Conservation (phyloP, 2,797 vertebrate genomes). For the Phyllotis vaccarum region DNA sequence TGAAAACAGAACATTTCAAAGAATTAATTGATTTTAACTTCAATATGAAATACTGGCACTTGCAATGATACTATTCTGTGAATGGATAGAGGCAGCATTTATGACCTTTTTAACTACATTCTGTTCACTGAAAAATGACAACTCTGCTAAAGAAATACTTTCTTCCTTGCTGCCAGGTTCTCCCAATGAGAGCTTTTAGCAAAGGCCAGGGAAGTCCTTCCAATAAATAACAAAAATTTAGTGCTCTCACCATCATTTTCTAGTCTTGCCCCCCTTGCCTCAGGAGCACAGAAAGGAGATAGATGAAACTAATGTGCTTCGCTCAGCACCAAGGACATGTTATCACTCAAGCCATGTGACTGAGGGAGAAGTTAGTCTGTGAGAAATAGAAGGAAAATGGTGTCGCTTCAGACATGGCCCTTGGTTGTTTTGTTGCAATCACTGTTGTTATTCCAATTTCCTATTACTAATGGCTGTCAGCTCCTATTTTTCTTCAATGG, state of each 20-base stretch:
- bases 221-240: conserved; percentile 84
- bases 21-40: conserved; percentile 86
- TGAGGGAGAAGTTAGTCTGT: conserved; percentile 45
- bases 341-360: conserved; percentile 62
- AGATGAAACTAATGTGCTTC: conserved; percentile 77
- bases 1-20: conserved; percentile 77
- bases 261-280: conserved; percentile 35
- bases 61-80: conserved; percentile 63
- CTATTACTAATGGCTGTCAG: conserved; percentile 23
- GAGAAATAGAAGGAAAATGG: conserved; percentile 28
- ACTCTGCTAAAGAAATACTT: conserved; percentile 82
- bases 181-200: conserved; percentile 82
- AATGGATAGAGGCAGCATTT: conserved; percentile 76
- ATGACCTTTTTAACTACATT: conserved; percentile 81
- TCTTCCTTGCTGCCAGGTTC: conserved; percentile 67
- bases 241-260: conserved; percentile 70
- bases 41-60: conserved; percentile 80
- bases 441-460: conserved; percentile 12
- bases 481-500: not conserved
- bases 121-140: conserved; percentile 82
- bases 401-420: conserved; percentile 16
- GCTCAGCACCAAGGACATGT: conserved; percentile 73
- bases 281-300: conserved; percentile 61
- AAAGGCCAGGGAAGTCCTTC: conserved; percentile 80
- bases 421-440: not conserved